Percentiles rank a stretch among this genome's conserved stretches.
These are phyloP conservation scores for Thymelicus lineola DNA, from an alignment of 2,888 invertebrate species.

Conservation along the genomic window DNA sequence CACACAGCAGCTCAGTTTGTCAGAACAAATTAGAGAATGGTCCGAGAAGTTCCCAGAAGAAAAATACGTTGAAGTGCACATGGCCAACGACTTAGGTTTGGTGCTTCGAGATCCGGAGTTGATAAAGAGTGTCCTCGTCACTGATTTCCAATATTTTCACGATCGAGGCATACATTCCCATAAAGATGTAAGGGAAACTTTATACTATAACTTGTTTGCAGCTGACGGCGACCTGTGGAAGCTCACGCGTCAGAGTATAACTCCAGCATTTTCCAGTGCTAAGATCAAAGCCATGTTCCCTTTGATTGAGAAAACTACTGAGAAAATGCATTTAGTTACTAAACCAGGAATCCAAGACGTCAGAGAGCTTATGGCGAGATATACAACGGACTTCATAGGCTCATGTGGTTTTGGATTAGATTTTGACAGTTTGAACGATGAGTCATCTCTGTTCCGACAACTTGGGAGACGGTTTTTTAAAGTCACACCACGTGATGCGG, in stretches of 20 bases:
- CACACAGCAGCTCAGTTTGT: slow-evolving; percentile 42
- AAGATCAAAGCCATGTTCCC: slow-evolving; percentile 68
- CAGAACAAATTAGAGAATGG: slow-evolving; percentile 54
- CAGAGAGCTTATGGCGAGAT: slow-evolving; percentile 59
- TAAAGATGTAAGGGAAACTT: slow-evolving; percentile 56
- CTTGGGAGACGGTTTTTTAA: slow-evolving; percentile 15
- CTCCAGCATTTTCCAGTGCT: slow-evolving; percentile 57
- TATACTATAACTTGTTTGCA: slow-evolving; percentile 59
- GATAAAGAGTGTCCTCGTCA: slow-evolving; percentile 57
- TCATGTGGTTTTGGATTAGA: slow-evolving; percentile 61
- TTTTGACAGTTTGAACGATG: slow-evolving; percentile 60
- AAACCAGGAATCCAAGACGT: slow-evolving; percentile 53
- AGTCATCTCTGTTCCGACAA: slow-evolving; percentile 46
- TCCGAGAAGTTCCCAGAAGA: slow-evolving; percentile 64
- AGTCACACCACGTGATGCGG: background rate
- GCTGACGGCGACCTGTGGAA: slow-evolving; percentile 67
- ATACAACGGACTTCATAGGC: slow-evolving; percentile 56
- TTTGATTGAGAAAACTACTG: slow-evolving; percentile 61
- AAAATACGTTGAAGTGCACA: slow-evolving; percentile 61
- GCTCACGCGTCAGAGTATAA: slow-evolving; percentile 59
- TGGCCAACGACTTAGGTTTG: slow-evolving; percentile 56
- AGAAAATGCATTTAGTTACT: slow-evolving; percentile 52
- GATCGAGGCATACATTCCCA: slow-evolving; percentile 57
- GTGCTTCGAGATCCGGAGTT: slow-evolving; percentile 64
- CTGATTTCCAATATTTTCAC: slow-evolving; percentile 62